Base-by-base conservation (phyloP, 2,797 vertebrate species). In the Anniella stebbinsi region DNA sequence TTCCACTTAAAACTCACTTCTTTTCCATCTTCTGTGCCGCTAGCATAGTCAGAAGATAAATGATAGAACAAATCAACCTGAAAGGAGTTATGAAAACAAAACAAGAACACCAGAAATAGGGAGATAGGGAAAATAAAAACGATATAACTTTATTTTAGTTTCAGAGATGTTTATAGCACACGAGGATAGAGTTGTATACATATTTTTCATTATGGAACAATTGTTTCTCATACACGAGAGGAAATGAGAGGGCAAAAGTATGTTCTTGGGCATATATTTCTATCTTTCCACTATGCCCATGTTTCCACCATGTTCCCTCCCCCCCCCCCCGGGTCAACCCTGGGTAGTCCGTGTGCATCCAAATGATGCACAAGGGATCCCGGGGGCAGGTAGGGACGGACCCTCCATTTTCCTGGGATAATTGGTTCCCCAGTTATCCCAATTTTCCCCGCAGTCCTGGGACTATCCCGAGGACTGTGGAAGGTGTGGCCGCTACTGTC, bases 11-110 rank as follows among this genome's bases (percentile, higher is more conserved):
- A 94, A 86, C 15, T 91, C 83, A 69, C 48, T 92, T 25, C 41
- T 88, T 95, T 93, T 94, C 80, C 4, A 0, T 84, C 92, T 63
- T 91, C 33, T 9, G 84, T 94, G 92, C 67, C 41, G 84, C n/a
- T 51, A 92, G 66, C 76, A 80, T 73, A 41, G 70, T 88, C 86
- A 90, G 41, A 91, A 93, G 86, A 95, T 78, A 73, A 94, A 91
- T 85, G 7, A 25, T 36, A 94, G 77, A 93, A n/a, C 5, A 92
- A 92, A 93, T 86, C 82, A 94, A 94, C 7, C n/a, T 91, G 78
- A 91, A 92, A 90, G n/a, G 82, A 88, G 17, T 89, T 87, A 87
- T 4, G 1, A 87, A 91, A 95, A 86, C 0, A 45, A 92, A 80
- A 83, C 69, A 84, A 78, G 1, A 17, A 18, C 80, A 86, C 36